These are phyloP conservation scores for Drosophila anomalata DNA, from an alignment of 2,888 invertebrate species.

Conservation along the genomic window DNA sequence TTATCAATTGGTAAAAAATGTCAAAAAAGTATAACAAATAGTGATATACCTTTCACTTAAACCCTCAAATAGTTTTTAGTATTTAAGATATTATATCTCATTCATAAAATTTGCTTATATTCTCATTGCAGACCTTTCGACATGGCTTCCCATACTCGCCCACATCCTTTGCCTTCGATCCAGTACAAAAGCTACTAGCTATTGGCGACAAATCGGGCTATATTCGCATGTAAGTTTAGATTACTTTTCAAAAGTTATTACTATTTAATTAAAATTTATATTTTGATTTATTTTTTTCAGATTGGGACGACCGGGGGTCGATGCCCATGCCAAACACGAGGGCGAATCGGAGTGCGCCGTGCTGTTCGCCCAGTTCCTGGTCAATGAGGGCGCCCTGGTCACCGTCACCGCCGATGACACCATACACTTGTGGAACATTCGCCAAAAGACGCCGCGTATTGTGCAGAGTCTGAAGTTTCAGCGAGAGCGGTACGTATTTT, in stretches of 20 bases:
- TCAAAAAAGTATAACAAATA: no score
- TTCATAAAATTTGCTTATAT: constrained; percentile 22
- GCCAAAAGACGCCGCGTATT: constrained; percentile 96
- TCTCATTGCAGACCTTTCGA: constrained; percentile 93
- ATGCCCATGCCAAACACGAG: constrained; percentile 96
- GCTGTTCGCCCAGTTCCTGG: constrained; percentile 95
- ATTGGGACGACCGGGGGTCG: constrained; percentile 98
- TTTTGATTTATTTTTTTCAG: constrained; percentile 84
- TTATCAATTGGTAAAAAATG: no score
- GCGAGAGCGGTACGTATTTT: constrained; percentile 90
- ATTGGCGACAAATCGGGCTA: constrained; percentile 98
- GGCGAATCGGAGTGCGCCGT: constrained; percentile 86
- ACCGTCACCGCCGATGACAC: constrained; percentile 98
- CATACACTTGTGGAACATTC: constrained; percentile 98
- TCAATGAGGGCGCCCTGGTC: constrained; percentile 98
- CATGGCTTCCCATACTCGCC: constrained; percentile 99
- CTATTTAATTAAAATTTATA: neutral
- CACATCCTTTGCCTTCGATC: constrained; percentile 98
- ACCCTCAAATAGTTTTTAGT: neutral
- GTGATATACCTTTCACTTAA: no score
- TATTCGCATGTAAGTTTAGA: constrained; percentile 93
- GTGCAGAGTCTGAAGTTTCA: constrained; percentile 99
- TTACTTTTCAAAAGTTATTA: no score
- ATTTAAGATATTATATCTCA: neutral
- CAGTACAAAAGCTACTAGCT: constrained; percentile 97